phyloP scores from a whole-genome alignment of 2,113 vertebrate genomes.

The Diphyllodes magnificus region DNA sequence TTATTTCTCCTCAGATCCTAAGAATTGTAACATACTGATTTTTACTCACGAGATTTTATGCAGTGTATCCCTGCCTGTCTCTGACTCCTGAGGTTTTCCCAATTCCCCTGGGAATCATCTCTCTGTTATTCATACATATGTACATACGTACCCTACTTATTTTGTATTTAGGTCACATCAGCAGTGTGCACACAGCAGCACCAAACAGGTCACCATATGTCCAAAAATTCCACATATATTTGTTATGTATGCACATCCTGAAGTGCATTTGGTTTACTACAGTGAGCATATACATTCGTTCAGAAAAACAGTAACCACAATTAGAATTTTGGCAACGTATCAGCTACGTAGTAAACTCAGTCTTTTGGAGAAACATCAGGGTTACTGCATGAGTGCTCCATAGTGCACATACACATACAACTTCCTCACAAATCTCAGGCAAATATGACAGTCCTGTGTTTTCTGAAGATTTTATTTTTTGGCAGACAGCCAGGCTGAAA shows the following conservation, averaged over 20 bases:
- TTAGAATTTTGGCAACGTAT: neutral
- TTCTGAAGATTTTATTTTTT: neutral
- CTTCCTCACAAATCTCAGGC: neutral
- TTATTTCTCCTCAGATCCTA: neutral
- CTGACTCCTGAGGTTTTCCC: neutral
- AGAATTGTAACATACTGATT: neutral
- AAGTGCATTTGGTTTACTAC: neutral
- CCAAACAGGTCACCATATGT: conserved; percentile 48
- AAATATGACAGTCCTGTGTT: neutral
- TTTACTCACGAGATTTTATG: neutral
- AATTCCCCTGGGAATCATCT: neutral
- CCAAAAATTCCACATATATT: neutral
- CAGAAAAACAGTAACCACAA: neutral
- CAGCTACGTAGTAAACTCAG: neutral
- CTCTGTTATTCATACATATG: neutral
- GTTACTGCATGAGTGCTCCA: neutral
- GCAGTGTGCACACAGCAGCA: neutral
- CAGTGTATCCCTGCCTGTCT: neutral
- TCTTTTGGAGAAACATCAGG: neutral
- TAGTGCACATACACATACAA: neutral
- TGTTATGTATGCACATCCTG: neutral
- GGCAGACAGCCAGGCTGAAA: neutral
- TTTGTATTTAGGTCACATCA: conserved; percentile 49
- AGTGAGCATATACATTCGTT: neutral
- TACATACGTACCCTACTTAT: neutral